A percentile compares a stretch with the other conserved stretches of the same genome.
These are phyloP conservation scores for Porites divaricata DNA, from an alignment of 92 coral and sea anemone genomes.

Conservation along the genomic window DNA sequence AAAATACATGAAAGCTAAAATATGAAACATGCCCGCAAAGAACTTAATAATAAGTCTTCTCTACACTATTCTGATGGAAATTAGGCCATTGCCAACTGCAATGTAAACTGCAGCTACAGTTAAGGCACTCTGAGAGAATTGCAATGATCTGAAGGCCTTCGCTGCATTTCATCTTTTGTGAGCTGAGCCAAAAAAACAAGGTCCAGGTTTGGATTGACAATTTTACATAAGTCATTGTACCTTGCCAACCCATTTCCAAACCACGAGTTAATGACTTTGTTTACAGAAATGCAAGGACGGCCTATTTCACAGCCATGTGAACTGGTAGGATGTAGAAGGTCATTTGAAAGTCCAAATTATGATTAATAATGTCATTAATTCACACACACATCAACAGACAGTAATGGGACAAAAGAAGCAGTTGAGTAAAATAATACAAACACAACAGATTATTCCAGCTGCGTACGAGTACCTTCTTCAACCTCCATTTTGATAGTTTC, in stretches of 20 bases:
- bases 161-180: too few species aligned
- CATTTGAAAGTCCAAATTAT: constrained; percentile 29
- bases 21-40: too few species aligned
- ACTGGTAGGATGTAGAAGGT: background rate
- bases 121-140: background rate
- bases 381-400: background rate
- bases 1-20: too few species aligned
- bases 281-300: background rate
- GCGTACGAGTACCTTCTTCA: constrained; percentile 58
- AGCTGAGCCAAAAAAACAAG: too few species aligned
- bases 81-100: too few species aligned
- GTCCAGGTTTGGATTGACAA: too few species aligned
- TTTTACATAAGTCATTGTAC: too few species aligned
- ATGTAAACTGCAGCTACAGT: background rate
- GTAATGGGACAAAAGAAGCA: background rate
- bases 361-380: background rate
- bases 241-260: too few species aligned
- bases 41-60: too few species aligned
- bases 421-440: background rate
- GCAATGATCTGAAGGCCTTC: too few species aligned
- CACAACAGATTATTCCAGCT: background rate
- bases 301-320: background rate
- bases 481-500: constrained; percentile 71
- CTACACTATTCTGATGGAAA: too few species aligned
- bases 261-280: background rate